Percentiles rank a stretch among this genome's conserved stretches.
These are phyloP conservation scores for Gymnorhina tibicen DNA, from an alignment of 2,113 vertebrate genomes.

Conservation along the genomic window DNA sequence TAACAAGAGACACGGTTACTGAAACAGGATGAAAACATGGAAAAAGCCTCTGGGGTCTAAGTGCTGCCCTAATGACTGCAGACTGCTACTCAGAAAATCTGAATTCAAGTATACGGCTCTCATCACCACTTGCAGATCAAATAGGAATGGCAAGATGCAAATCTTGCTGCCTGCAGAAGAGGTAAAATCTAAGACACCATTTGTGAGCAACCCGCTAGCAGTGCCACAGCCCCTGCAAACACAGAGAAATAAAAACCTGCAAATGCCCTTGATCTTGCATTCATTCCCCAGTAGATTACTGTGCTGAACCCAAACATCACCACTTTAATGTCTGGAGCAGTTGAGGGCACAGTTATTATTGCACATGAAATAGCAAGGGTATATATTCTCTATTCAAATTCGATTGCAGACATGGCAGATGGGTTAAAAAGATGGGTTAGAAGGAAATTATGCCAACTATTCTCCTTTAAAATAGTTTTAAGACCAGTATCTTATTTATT, in stretches of 20 bases:
- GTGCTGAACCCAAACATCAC: neutral
- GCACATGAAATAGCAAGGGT: neutral
- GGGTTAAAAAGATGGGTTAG: neutral
- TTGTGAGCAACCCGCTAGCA: conserved; percentile 10
- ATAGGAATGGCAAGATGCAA: conserved; percentile 29
- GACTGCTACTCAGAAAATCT: conserved; percentile 25
- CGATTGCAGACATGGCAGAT: neutral
- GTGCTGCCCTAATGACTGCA: conserved; percentile 23
- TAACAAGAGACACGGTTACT: conserved; percentile 46
- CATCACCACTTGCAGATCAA: conserved; percentile 26
- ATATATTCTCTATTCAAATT: neutral
- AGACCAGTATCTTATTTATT: neutral
- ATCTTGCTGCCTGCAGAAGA: conserved; percentile 2
- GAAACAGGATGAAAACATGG: conserved; percentile 41
- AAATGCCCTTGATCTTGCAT: conserved; percentile 23
- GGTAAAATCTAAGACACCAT: conserved; percentile 10
- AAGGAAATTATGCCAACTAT: neutral
- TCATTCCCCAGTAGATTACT: neutral
- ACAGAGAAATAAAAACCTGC: neutral
- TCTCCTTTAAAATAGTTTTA: neutral
- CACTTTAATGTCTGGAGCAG: neutral
- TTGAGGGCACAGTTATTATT: neutral
- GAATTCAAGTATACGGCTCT: conserved; percentile 1
- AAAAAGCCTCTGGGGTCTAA: conserved; percentile 47
- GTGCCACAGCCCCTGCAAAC: neutral